Conservation (phyloP, 2,797 vertebrate species). For the Epinephelus coioides region DNA sequence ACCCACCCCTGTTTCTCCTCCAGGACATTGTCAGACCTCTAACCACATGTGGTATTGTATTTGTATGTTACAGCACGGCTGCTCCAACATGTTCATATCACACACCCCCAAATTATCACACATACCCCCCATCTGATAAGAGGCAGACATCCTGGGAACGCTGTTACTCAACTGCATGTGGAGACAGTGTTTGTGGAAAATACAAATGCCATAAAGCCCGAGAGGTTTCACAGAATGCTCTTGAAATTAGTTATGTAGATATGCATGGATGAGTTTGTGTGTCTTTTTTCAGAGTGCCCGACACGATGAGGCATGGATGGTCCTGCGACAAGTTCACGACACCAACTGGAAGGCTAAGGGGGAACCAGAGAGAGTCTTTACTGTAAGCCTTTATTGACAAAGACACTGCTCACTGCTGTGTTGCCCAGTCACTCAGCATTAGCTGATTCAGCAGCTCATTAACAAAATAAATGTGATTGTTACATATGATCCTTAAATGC, state of each 20-base stretch:
- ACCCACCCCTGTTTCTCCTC: conserved; percentile 56
- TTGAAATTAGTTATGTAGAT: background rate
- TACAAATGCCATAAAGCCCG: background rate
- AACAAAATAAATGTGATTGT: background rate
- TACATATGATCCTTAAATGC: background rate
- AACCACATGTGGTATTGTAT: conserved; percentile 77
- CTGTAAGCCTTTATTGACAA: conserved; percentile 84
- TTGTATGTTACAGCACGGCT: conserved; percentile 67
- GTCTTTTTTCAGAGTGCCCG: conserved; percentile 88
- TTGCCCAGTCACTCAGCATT: background rate
- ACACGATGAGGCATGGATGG: conserved; percentile 99
- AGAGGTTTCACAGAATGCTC: background rate
- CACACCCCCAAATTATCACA: conserved; percentile 54
- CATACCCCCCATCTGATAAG: conserved; percentile 51
- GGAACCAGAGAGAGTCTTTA: conserved; percentile 95
- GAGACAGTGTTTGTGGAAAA: conserved; percentile 25
- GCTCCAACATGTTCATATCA: conserved; percentile 49
- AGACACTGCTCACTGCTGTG: background rate
- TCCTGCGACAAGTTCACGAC: conserved; percentile 95
- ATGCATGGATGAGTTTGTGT: background rate
- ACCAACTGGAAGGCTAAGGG: conserved; percentile 99
- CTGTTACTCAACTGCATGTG: conserved; percentile 22
- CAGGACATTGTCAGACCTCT: conserved; percentile 67
- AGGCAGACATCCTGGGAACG: conserved; percentile 50
- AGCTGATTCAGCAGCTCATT: background rate